Conservation (phyloP, 2,888 invertebrate species). For the Brachyopa scutellaris region DNA sequence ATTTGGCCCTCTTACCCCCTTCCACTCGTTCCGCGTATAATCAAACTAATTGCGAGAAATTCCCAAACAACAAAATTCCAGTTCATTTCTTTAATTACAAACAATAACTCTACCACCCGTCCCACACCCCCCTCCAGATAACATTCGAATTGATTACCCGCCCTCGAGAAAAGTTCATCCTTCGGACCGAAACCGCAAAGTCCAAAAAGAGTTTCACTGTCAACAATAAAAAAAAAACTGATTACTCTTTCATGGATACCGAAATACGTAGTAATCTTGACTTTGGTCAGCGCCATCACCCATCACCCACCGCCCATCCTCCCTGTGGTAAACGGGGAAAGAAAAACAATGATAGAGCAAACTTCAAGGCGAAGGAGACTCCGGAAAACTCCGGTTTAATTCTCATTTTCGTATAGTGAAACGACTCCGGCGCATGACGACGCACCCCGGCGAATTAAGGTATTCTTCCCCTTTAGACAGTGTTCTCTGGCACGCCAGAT, state of each 20-base stretch:
- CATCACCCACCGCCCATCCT: not conserved
- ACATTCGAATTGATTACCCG: constrained; percentile 30
- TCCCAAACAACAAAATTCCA: constrained; percentile 49
- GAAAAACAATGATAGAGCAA: constrained; percentile 29
- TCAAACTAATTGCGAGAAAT: constrained; percentile 65
- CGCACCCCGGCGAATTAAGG: constrained; percentile 55
- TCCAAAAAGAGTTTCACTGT: constrained; percentile 30
- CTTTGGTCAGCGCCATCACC: constrained; percentile 54
- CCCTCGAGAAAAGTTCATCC: constrained; percentile 34
- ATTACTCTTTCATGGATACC: constrained; percentile 60
- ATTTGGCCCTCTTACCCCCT: constrained; percentile 8
- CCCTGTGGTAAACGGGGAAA: not conserved
- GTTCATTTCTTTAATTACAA: constrained; percentile 52
- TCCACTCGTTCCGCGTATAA: constrained; percentile 19
- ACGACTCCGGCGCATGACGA: constrained; percentile 59
- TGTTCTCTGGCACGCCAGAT: not conserved
- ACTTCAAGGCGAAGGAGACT: constrained; percentile 45
- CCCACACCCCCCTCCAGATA: constrained; percentile 13
- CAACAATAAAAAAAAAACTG: constrained; percentile 37
- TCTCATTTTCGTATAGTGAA: not conserved
- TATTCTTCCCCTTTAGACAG: constrained; percentile 21
- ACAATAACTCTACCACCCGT: constrained; percentile 48
- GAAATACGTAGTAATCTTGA: constrained; percentile 67
- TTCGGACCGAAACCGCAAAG: constrained; percentile 40
- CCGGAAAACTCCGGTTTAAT: constrained; percentile 48